Conservation (phyloP, 2,797 vertebrate genomes). For the Anas bernieri region DNA sequence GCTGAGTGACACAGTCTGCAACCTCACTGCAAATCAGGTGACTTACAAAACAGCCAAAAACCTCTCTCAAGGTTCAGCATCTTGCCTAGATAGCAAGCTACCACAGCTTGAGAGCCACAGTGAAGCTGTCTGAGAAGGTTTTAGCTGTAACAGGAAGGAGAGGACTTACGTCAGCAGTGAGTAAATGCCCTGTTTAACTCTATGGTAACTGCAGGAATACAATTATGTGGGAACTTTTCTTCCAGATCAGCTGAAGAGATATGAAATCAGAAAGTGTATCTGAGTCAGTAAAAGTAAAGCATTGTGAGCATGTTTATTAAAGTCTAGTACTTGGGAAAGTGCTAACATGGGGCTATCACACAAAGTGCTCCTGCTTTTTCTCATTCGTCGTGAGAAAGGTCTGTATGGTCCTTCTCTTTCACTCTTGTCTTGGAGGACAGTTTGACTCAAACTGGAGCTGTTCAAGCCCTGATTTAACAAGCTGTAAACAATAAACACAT, state of each 20-base stretch:
- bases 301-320: background rate
- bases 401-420: background rate
- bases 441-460: background rate
- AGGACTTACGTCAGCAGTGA: background rate
- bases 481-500: background rate
- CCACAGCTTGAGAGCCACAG: background rate
- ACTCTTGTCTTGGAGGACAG: background rate
- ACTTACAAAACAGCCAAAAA: background rate
- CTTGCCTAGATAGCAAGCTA: background rate
- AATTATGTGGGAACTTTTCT: background rate
- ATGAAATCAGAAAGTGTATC: background rate
- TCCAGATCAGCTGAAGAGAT: background rate
- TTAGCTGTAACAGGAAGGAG: background rate
- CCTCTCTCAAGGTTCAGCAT: background rate
- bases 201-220: too few relatives aligned
- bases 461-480: background rate
- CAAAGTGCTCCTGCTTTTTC: fast-evolving
- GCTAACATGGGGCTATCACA: background rate
- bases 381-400: background rate
- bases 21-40: background rate
- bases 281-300: background rate
- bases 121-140: background rate
- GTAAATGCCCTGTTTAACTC: background rate
- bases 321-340: background rate
- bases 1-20: background rate